phyloP scores from a whole-genome alignment of 2,797 vertebrate genomes.

The Ciconia nigra region DNA sequence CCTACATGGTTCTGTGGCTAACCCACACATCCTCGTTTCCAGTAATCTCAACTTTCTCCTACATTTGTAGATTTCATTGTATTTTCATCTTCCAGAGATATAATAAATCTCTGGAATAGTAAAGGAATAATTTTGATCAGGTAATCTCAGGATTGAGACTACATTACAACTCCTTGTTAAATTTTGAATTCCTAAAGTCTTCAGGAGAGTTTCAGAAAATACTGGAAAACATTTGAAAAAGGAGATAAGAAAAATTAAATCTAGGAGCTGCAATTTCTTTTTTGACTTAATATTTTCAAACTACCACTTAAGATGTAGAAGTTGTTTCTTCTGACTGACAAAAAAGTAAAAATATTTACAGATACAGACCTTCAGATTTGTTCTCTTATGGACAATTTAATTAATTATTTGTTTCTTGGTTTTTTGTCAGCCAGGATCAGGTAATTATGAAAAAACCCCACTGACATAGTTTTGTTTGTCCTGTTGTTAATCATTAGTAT shows the following conservation, averaged over 20 bases:
- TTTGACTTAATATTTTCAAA: neutral
- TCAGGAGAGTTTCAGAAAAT: neutral
- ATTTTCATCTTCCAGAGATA: neutral
- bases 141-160: neutral
- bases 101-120: neutral
- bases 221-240: neutral
- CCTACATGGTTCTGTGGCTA: neutral
- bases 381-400: neutral
- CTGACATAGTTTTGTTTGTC: neutral
- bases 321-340: neutral
- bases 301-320: neutral
- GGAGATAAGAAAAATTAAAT: neutral
- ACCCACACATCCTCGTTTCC: neutral
- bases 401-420: neutral
- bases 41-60: neutral
- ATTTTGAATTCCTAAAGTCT: neutral
- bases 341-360: neutral
- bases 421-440: neutral
- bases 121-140: neutral
- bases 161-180: neutral
- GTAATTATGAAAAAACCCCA: neutral
- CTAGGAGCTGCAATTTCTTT: neutral
- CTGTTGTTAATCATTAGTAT: neutral
- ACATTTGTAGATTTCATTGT: neutral
- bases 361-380: neutral